Evolutionary conservation across 2,888 invertebrate species (phyloP).

Genomic region (Seira ritae): DNA sequence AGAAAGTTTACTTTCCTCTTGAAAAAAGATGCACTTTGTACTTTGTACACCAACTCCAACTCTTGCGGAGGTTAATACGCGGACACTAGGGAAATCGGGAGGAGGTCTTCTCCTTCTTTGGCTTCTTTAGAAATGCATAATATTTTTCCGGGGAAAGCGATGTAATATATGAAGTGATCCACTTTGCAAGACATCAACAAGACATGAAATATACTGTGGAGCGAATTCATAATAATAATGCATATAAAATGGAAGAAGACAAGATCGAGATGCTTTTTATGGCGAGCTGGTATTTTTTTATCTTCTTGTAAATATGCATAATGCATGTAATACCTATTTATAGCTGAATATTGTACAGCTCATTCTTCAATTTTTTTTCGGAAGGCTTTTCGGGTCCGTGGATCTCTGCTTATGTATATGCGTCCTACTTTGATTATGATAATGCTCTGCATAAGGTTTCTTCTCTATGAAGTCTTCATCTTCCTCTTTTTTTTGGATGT

Average conservation of each 20-base stretch:
- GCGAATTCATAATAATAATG: not conserved
- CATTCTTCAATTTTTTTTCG: conserved; percentile 28
- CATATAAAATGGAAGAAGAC: not conserved
- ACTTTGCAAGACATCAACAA: not conserved
- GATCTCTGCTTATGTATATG: too few relatives aligned
- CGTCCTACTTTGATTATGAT: conserved; percentile 33
- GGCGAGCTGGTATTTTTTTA: not conserved
- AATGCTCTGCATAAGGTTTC: conserved; percentile 9
- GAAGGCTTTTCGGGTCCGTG: not conserved
- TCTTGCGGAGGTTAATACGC: not conserved
- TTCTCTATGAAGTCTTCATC: not conserved
- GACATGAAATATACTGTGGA: not conserved
- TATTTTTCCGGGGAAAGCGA: not conserved
- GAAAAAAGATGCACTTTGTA: not conserved
- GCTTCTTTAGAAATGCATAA: not conserved
- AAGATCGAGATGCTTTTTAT: not conserved
- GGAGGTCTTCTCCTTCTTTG: not conserved
- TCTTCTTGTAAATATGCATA: conserved; percentile 23
- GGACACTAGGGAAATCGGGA: not conserved
- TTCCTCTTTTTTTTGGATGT: not conserved
- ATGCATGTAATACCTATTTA: conserved; percentile 22
- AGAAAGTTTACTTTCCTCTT: not conserved
- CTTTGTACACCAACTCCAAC: too few relatives aligned
- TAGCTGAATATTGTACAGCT: conserved; percentile 1
- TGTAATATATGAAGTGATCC: too few relatives aligned